Evolutionary conservation across 2,797 vertebrate species (phyloP), one percentile per base, ranked within the genome.

Genomic region (Thunnus albacares): DNA sequence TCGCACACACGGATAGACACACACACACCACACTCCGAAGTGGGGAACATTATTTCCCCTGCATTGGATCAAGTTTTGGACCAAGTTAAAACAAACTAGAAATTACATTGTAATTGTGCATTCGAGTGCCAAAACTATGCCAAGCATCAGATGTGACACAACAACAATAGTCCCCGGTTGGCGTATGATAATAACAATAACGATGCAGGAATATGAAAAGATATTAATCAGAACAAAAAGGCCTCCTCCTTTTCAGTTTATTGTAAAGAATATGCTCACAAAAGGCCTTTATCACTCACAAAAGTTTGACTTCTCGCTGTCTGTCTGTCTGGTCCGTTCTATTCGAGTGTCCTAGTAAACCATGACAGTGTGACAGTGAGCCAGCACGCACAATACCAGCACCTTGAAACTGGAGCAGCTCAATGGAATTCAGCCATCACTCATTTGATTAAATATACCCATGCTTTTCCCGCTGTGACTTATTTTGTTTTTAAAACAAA

Each of bases 31-130:
- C 30, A 38, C 43, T 59, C 41, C 1, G 1, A 62, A 63, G 24
- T 52, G 28, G n/a, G 58, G 1, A 60, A 33, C 47, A 61, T 65
- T 35, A 65, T 66, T 75, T 73, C 0, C 2, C 5, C 14, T 65
- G 11, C 30, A 55, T 30, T 63, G 22, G 28, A 60, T 67, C 38
- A 69, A 47, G 26, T 63, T 77, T 79, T 76, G 22, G 45, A 78
- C 18, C 3, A 70, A 57, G 14, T 59, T 45, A 30, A 75, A 64
- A 80, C 24, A 58, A 73, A 60, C 26, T 51, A 12, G 12, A 52
- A 14, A 51, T 63, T 6, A 64, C 57, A 43, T 33, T 77, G 41
- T 57, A 51, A 71, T 53, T 56, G 6, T 1, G 2, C 65, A 64
- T 78, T 69, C 17, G 56, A 52, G 30, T 52, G 51, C 8, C 53